A percentile compares a stretch with the other conserved stretches of the same genome.
Conservation (phyloP, 2,888 invertebrate species). For the Watsonalla binaria region DNA sequence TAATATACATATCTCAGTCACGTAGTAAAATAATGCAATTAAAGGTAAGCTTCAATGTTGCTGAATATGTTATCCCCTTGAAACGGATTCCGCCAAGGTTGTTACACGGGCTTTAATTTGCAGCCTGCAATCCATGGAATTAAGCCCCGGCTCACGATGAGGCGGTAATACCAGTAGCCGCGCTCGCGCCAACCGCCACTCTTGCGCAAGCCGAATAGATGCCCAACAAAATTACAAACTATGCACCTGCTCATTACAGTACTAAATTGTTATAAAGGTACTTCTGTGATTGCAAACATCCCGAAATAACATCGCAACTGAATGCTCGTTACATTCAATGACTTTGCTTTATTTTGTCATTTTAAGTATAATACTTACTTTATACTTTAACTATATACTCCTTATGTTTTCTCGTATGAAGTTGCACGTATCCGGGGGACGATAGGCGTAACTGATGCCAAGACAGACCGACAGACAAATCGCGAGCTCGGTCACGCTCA, state of each 20-base stretch:
- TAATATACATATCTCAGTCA: no score
- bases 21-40: not conserved
- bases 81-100: not conserved
- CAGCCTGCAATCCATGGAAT: slow-evolving; percentile 16
- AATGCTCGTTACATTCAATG: slow-evolving; percentile 42
- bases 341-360: slow-evolving; percentile 26
- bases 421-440: slow-evolving; percentile 22
- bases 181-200: slow-evolving; percentile 20
- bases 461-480: slow-evolving; percentile 27
- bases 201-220: slow-evolving; percentile 31
- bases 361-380: slow-evolving; percentile 8
- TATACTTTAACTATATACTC: not conserved
- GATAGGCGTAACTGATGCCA: slow-evolving; percentile 41
- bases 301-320: slow-evolving; percentile 36
- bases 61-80: not conserved
- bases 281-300: slow-evolving; percentile 18
- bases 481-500: slow-evolving; percentile 28
- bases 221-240: slow-evolving; percentile 30
- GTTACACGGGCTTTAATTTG: slow-evolving; percentile 14
- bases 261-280: slow-evolving; percentile 42
- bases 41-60: not conserved
- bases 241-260: slow-evolving; percentile 45
- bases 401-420: slow-evolving; percentile 4
- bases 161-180: slow-evolving; percentile 36
- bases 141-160: slow-evolving; percentile 19